Evolutionary conservation across 2,888 invertebrate genomes (phyloP), one percentile per base, ranked within the genome.

Genomic region (Aporophyla nigra): DNA sequence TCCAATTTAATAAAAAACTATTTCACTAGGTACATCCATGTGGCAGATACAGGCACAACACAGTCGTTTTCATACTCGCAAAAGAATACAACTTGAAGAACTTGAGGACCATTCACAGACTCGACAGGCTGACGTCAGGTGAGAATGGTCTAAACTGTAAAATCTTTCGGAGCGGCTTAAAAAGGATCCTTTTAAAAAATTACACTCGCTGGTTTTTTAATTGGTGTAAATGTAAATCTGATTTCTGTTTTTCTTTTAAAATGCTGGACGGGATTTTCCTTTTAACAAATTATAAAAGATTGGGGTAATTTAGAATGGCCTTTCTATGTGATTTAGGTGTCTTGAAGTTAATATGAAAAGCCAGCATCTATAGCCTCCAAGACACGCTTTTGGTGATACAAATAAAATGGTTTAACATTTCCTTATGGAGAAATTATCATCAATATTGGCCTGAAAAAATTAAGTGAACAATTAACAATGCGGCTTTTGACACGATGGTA

Each of bases 41-140:
- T 95, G 99, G 99, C 81, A 97, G 99, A 91, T 99, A 99, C 96
- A 97, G 99, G 72, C 99, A 99, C 97, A 99, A 99, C 96, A 99
- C 99, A 12, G 98, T 99, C 84, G 98, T 99, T 74, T 99, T 99
- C 94, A 99, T 99, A 91, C 97, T 99, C 91, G 99, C 99, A 88
- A 99, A 99, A 96, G 99, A 99, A 95, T 98, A 99, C 95, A 99
- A 99, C 95, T 97, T 99, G 96, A 98, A 98, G 95, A 99, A 99
- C 93, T 97, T 99, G 86, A 97, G 99, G 93, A 99, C 99, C 87
- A 98, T 99, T 90, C 99, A 99, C 97, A 98, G 99, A 91, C 97
- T 99, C 92, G 99, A 99, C 97, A 97, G 99, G 92, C 97, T 99
- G 92, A 99, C 99, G 59, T 99, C 99, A 91, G 99, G 99, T 88